Evolutionary conservation across 2,797 vertebrate genomes (phyloP).

Genomic region (Cottoperca gobio): DNA sequence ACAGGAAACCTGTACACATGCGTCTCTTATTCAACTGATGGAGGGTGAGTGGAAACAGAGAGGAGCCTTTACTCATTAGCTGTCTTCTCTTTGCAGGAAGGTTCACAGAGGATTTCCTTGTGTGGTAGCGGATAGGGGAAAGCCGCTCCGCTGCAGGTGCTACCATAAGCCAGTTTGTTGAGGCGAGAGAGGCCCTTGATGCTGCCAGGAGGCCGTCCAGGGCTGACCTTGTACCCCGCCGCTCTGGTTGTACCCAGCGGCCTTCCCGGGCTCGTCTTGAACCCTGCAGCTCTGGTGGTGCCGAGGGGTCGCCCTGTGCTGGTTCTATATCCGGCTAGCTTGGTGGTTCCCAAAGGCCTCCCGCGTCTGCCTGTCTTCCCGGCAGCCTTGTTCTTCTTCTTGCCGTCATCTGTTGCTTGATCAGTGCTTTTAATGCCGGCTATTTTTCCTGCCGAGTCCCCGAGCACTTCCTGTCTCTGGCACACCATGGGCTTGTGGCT

Average conservation of each 20-base stretch:
- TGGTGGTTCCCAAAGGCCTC: constrained; percentile 95
- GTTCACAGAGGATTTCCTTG: constrained; percentile 91
- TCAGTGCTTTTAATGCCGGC: constrained; percentile 85
- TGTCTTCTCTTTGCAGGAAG: constrained; percentile 90
- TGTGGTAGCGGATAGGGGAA: constrained; percentile 94
- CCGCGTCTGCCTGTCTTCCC: constrained; percentile 95
- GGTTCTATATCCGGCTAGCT: constrained; percentile 97
- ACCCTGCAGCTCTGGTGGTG: constrained; percentile 97
- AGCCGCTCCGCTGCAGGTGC: constrained; percentile 89
- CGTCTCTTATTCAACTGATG: constrained; percentile 40
- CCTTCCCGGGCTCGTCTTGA: constrained; percentile 98
- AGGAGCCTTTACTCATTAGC: constrained; percentile 83
- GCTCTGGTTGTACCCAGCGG: constrained; percentile 97
- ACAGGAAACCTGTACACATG: constrained; percentile 57
- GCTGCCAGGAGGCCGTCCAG: constrained; percentile 97
- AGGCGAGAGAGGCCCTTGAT: constrained; percentile 97
- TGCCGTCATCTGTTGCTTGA: constrained; percentile 88
- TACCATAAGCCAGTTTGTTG: constrained; percentile 92
- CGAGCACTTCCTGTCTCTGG: constrained; percentile 90
- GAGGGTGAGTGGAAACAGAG: constrained; percentile 25
- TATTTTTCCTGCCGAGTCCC: constrained; percentile 81
- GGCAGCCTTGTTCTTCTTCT: constrained; percentile 92
- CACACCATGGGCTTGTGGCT: constrained; percentile 93
- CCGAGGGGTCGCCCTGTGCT: constrained; percentile 97
- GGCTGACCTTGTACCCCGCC: constrained; percentile 98